These are phyloP conservation scores for Drosophila repleta DNA, from an alignment of 1,140 invertebrate species.

Conservation along the genomic window DNA sequence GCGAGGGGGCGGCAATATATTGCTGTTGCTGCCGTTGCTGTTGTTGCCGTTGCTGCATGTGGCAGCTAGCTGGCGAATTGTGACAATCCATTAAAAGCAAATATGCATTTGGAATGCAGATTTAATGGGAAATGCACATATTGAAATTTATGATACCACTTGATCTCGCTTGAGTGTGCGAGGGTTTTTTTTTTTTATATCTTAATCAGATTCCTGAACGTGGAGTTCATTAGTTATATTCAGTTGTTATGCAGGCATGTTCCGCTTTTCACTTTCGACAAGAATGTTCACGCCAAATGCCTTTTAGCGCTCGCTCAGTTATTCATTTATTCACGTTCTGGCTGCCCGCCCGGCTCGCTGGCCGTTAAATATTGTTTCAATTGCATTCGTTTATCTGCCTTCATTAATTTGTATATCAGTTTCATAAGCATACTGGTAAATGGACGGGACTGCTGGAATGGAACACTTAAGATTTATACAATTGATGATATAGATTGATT, in stretches of 20 bases:
- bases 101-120: conserved; percentile 45
- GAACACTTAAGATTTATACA: background rate
- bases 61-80: background rate
- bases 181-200: background rate
- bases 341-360: background rate
- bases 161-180: conserved; percentile 1
- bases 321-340: conserved; percentile 11
- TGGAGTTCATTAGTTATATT: conserved; percentile 30
- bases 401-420: background rate
- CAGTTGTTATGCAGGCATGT: conserved; percentile 25
- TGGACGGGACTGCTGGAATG: conserved; percentile 1
- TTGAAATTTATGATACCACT: conserved; percentile 51
- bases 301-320: background rate
- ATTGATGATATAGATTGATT: background rate
- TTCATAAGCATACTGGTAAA: background rate
- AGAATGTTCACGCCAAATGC: background rate
- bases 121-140: conserved; percentile 50
- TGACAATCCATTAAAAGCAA: conserved; percentile 50
- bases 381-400: background rate
- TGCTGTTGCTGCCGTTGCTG: background rate
- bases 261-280: conserved; percentile 16
- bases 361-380: background rate
- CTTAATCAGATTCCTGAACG: conserved; percentile 47
- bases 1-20: background rate
- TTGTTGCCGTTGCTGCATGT: background rate